Base-by-base conservation (phyloP, 92 coral and sea anemone genomes). In the Phenganax marumi region DNA sequence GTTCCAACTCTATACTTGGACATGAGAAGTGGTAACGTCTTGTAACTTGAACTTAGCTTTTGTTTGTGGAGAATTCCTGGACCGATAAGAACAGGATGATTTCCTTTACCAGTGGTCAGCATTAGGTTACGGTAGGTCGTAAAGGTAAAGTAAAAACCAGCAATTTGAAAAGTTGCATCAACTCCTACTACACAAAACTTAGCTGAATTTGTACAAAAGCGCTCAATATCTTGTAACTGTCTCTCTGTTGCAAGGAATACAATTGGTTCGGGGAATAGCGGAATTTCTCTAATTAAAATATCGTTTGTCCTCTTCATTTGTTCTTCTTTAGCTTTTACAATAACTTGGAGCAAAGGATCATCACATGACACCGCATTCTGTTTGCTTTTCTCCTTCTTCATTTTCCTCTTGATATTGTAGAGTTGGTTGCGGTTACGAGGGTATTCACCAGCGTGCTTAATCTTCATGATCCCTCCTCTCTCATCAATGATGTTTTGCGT, bases 41-140 rank as follows among this genome's bases (percentile, higher is more conserved):
- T 19, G 26, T 76, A 76, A 10, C 68, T 54, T 23, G 68, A 8
- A 47, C 26, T n/a, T 21, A 77, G 85, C 80, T 84, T 84, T 49
- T 75, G 87, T 58, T 87, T 87, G 73, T 87, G 90, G 51, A 87
- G 87, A 48, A 87, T 87, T 22, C 87, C 90, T 13, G 90, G 87
- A 46, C 89, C 89, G 16, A 86, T 72, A 47, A 54, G 73, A 22
- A 88, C 91, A 52, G 81, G 72, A 21, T 85, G 88, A 65, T 85
- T 68, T 12, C 88, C 88, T 79, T 51, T 77, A 14, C 74, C 71
- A 7, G 82, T 81, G 24, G 39, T 62, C 11, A 86, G 72, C 49
- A 86, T 64, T 80, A 72, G 75, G 89, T 86, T 86, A 33, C 76
- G 62, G 64, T 75, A 87, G 22, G 89, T 86, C 46, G 73, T 79